Evolutionary conservation across 2,888 invertebrate genomes (phyloP).

Genomic region (Mesoligia furuncula): DNA sequence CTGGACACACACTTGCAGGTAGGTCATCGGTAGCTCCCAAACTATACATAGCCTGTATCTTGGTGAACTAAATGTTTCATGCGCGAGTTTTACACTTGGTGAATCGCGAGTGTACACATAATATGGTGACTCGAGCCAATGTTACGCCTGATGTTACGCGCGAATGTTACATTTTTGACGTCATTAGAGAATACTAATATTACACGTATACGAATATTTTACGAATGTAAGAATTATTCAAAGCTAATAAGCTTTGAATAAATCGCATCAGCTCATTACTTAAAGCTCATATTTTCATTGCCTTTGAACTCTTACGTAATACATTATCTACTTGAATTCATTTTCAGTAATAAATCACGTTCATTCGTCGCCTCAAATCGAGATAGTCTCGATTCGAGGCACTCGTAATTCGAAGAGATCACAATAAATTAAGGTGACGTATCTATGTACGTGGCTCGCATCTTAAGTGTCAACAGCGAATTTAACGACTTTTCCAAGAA

Average conservation of each 20-base stretch:
- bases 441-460: slow-evolving; percentile 37
- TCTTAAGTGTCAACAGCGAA: slow-evolving; percentile 3
- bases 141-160: neutral
- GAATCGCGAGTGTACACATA: neutral
- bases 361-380: slow-evolving; percentile 10
- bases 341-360: slow-evolving; percentile 39
- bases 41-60: neutral
- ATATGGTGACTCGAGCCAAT: neutral
- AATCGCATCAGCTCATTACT: neutral
- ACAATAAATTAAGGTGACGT: slow-evolving; percentile 52
- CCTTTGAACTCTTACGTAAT: neutral
- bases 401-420: slow-evolving; percentile 16
- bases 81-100: neutral
- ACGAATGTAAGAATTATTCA: neutral
- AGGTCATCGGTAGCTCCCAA: neutral
- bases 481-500: slow-evolving; percentile 46
- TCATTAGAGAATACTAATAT: neutral
- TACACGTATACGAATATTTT: too few relatives aligned
- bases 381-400: neutral
- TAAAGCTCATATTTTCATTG: slow-evolving; percentile 7
- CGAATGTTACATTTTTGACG: neutral
- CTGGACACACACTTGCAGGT: neutral
- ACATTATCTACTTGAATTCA: slow-evolving; percentile 20
- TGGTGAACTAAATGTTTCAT: neutral
- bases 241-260: too few relatives aligned